phyloP scores from a whole-genome alignment of 2,113 vertebrate species.

The Sakesphorus luctuosus region DNA sequence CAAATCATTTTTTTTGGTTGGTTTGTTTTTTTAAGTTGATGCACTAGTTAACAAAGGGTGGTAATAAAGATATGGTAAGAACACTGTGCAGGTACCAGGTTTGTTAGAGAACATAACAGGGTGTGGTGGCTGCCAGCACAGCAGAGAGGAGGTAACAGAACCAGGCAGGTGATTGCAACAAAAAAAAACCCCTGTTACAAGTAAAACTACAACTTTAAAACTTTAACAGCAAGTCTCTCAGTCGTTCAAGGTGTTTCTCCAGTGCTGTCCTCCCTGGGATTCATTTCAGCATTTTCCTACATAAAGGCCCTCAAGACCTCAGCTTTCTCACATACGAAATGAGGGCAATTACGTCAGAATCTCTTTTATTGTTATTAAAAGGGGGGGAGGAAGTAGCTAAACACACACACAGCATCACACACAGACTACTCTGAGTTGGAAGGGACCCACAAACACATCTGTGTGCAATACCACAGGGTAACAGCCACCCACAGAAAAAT shows the following conservation, averaged over 20 bases:
- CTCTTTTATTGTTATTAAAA: background rate
- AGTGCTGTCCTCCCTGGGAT: too few relatives aligned
- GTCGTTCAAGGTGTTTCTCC: too few relatives aligned
- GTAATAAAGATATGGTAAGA: background rate
- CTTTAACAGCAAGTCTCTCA: too few relatives aligned
- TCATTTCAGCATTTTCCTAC: background rate
- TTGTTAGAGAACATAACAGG: background rate
- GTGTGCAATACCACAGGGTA: background rate
- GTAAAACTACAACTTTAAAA: too few relatives aligned
- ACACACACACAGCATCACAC: too few relatives aligned
- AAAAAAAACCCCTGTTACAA: too few relatives aligned
- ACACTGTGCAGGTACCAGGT: background rate
- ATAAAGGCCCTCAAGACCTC: background rate
- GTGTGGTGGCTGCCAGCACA: too few relatives aligned
- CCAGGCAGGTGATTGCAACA: too few relatives aligned
- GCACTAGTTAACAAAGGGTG: background rate
- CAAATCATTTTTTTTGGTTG: background rate
- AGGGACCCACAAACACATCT: background rate
- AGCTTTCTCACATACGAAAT: slow-evolving; percentile 28
- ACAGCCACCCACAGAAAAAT: accelerated
- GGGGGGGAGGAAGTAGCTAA: background rate
- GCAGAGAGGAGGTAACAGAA: too few relatives aligned
- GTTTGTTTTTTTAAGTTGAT: background rate
- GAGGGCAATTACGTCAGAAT: background rate
- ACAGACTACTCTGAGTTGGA: too few relatives aligned